Percentiles rank a stretch among this genome's conserved stretches.
These are phyloP conservation scores for Ditylenchus weischeri DNA, from an alignment of 2,888 invertebrate genomes.

Conservation along the genomic window DNA sequence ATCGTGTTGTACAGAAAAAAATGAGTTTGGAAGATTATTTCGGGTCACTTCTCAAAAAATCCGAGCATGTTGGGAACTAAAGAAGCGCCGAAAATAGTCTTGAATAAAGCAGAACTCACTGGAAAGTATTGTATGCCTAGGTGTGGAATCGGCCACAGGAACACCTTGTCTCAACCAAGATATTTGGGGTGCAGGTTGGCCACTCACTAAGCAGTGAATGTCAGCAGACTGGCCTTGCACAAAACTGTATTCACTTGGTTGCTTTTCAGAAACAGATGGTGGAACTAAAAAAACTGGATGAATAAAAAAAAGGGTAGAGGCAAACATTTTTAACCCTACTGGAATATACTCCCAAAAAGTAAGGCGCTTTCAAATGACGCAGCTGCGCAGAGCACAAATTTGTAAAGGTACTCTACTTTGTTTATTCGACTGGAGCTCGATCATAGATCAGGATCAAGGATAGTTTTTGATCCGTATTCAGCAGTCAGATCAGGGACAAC, in stretches of 20 bases:
- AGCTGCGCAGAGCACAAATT: too few relatives aligned
- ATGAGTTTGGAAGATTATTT: too few relatives aligned
- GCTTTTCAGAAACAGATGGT: slow-evolving; percentile 11
- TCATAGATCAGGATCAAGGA: too few relatives aligned
- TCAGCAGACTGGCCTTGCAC: slow-evolving; percentile 65
- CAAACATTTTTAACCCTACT: background rate
- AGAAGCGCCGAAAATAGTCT: background rate
- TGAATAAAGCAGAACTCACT: background rate
- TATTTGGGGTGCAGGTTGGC: slow-evolving; percentile 64
- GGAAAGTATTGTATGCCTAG: background rate
- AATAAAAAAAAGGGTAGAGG: background rate
- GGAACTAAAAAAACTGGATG: slow-evolving; percentile 7
- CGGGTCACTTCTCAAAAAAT: too few relatives aligned
- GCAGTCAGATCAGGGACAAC: too few relatives aligned
- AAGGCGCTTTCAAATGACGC: background rate
- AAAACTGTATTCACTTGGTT: slow-evolving; percentile 37
- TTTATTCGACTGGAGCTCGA: too few relatives aligned
- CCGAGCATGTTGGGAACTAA: too few relatives aligned
- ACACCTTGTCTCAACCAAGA: slow-evolving; percentile 60
- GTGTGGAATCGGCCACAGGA: background rate
- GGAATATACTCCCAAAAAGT: too few relatives aligned
- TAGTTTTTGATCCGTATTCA: too few relatives aligned
- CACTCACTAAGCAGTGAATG: slow-evolving; percentile 64
- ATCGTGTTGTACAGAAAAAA: too few relatives aligned
- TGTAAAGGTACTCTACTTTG: too few relatives aligned